Percentiles rank a stretch among this genome's conserved stretches.
Conservation (phyloP, 2,113 vertebrate genomes). For the Muntiacus reevesi region DNA sequence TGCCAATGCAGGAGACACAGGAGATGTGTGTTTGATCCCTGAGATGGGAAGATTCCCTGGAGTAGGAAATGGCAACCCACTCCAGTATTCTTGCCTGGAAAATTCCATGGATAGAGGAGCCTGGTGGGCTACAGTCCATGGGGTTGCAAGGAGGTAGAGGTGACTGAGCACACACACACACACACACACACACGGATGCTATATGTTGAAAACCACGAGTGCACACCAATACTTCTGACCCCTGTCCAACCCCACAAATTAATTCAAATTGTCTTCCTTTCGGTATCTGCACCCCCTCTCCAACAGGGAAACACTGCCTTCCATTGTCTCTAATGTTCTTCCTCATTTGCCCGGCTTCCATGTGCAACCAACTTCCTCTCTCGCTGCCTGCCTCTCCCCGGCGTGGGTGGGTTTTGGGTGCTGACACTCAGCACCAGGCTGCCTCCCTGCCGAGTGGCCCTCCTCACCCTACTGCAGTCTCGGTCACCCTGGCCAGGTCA, state of each 20-base stretch:
- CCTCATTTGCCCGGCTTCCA: too few relatives aligned
- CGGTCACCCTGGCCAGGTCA: not conserved
- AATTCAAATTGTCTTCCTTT: not conserved
- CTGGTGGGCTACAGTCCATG: not conserved
- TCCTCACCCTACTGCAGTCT: not conserved
- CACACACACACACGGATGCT: not conserved
- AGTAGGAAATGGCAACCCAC: not conserved
- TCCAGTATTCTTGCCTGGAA: not conserved
- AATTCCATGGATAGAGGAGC: not conserved
- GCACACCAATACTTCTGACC: not conserved
- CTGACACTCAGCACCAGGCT: fast-evolving
- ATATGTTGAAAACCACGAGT: not conserved
- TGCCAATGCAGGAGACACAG: not conserved
- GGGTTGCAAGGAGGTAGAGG: not conserved
- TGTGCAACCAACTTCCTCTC: too few relatives aligned
- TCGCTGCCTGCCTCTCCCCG: not conserved
- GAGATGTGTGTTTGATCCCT: not conserved
- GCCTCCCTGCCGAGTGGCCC: not conserved
- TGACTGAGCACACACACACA: fast-evolving
- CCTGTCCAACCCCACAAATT: not conserved
- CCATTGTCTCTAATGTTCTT: not conserved
- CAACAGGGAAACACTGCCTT: not conserved
- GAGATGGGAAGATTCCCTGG: not conserved
- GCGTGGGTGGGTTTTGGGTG: not conserved
- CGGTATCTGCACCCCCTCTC: not conserved